These are phyloP conservation scores for Synanthedon tipuliformis DNA, from an alignment of 2,888 invertebrate species.

Conservation along the genomic window DNA sequence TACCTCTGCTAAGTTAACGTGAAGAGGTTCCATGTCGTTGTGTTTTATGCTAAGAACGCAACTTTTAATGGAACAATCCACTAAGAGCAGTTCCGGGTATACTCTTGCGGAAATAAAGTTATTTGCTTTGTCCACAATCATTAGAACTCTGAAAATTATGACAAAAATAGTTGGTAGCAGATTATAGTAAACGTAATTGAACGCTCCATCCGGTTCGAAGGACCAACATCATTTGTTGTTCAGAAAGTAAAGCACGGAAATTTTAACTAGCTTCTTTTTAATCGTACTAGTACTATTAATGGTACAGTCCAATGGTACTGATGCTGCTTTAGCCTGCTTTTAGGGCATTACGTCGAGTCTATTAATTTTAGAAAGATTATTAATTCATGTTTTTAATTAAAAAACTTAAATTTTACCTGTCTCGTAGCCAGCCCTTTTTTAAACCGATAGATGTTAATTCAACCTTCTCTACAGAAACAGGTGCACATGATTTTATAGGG, in stretches of 20 bases:
- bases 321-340: conserved; percentile 7
- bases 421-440: conserved; percentile 64
- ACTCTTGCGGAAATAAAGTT: conserved; percentile 71
- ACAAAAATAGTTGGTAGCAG: background rate
- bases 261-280: no score
- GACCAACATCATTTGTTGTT: conserved; percentile 23
- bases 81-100: conserved; percentile 64
- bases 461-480: conserved; percentile 52
- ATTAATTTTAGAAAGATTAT: no score
- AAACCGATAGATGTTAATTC: conserved; percentile 68
- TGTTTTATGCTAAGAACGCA: conserved; percentile 67
- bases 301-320: conserved; percentile 34
- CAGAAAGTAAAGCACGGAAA: no score
- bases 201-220: conserved; percentile 31
- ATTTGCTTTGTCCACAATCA: conserved; percentile 68
- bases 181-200: background rate
- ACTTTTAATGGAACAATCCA: conserved; percentile 58
- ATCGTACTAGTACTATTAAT: conserved; percentile 35
- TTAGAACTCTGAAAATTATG: conserved; percentile 49
- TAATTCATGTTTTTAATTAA: no score
- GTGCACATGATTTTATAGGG: conserved; percentile 73
- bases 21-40: conserved; percentile 65
- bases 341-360: no score
- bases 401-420: conserved; percentile 35
- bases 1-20: conserved; percentile 65